Base-by-base conservation (phyloP, 2,797 vertebrate species). In the Microcaecilia unicolor region DNA sequence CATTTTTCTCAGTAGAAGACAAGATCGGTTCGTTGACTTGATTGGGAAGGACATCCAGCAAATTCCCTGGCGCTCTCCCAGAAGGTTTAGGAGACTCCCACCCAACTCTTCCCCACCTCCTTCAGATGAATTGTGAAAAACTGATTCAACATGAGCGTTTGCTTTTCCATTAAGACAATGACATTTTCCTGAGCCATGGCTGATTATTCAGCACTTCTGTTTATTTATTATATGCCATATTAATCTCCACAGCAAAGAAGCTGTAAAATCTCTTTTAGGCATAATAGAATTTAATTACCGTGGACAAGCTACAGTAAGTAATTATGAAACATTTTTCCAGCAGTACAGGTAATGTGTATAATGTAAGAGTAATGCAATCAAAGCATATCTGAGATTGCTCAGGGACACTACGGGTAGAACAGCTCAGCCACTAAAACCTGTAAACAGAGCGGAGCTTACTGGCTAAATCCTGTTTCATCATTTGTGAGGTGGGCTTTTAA, bases 81-180 rank as follows among this genome's bases (percentile, higher is more conserved):
- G n/a, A 30, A 30, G 29, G 3, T 30, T 10, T 26, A 48, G n/a
- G n/a, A n/a, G n/a, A n/a, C n/a, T n/a, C n/a, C n/a, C n/a, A n/a
- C n/a, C n/a, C n/a, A 21, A 21, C 17, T 37, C 29, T 33, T 32
- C 29, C 31, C 35, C 20, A 15, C 18, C 33, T 32, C 37, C 34
- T 44, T 54, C 56, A 39, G 15, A 13, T 8, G 6, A 12, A 18
- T 10, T 29, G 15, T 42, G 66, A 15, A 9, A 18, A 54, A 52
- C 36, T 50, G 39, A 54, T 52, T 61, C 60, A 62, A 6, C 12
- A 48, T 31, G 37, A 45, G 43, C 22, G 40, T 49, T 41, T 41
- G 20, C 39, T 55, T 55, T 61, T 54, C 37, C 45, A 18, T 41
- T 29, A 52, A 54, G 18, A 4, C 31, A 34, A 15, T 28, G 52